phyloP scores from a whole-genome alignment of 2,797 vertebrate genomes.

The Psittacula echo region DNA sequence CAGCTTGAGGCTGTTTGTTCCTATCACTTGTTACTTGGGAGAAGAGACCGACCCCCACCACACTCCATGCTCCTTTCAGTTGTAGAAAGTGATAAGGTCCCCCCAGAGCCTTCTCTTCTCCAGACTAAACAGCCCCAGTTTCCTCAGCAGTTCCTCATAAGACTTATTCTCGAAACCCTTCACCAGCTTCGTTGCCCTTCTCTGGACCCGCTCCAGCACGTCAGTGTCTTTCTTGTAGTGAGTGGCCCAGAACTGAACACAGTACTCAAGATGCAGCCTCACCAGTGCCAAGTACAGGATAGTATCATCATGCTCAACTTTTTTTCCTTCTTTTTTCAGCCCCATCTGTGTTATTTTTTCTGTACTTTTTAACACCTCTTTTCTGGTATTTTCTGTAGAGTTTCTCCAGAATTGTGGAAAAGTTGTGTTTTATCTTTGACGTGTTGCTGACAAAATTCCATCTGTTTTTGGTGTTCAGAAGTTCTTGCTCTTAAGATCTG shows the following conservation, averaged over 20 bases:
- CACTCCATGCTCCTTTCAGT: not conserved
- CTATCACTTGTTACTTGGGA: not conserved
- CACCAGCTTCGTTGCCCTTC: not conserved
- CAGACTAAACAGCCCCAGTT: not conserved
- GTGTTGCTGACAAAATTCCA: constrained; percentile 27
- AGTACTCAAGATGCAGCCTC: not conserved
- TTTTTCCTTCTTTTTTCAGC: not conserved
- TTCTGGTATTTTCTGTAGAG: not conserved
- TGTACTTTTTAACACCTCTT: not conserved
- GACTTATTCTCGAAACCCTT: not conserved
- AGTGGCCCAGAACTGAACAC: not conserved
- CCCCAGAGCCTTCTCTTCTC: not conserved
- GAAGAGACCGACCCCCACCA: not conserved
- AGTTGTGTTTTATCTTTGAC: constrained; percentile 7
- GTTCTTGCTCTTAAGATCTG: constrained; percentile 1
- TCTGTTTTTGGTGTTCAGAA: constrained; percentile 19
- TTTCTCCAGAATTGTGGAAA: not conserved
- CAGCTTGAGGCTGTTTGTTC: not conserved
- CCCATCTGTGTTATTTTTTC: not conserved
- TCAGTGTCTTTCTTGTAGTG: not conserved
- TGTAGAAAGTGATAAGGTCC: not conserved
- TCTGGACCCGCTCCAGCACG: not conserved
- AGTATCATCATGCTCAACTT: not conserved
- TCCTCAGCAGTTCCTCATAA: not conserved
- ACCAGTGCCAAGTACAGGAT: not conserved